Conservation (phyloP, 2,797 vertebrate species). For the Pseudomugil tenellus region DNA sequence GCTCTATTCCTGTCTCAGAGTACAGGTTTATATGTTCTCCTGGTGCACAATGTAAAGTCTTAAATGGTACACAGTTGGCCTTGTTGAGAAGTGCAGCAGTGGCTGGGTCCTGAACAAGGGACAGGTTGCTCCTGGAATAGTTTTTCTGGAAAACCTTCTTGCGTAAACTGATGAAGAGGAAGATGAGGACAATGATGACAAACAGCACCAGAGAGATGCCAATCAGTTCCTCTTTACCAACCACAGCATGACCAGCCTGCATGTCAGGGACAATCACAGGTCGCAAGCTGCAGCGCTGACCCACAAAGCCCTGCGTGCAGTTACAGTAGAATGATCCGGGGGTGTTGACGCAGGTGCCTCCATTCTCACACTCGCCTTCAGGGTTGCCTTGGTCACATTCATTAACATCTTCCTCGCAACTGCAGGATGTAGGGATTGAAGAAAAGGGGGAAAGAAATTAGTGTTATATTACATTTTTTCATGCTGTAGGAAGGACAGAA, state of each 20-base stretch:
- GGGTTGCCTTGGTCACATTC: slow-evolving; percentile 87
- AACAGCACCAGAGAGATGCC: slow-evolving; percentile 93
- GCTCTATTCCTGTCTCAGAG: slow-evolving; percentile 84
- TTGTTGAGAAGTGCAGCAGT: slow-evolving; percentile 94
- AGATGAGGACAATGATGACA: slow-evolving; percentile 88
- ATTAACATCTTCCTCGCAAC: slow-evolving; percentile 94
- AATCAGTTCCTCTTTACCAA: slow-evolving; percentile 96
- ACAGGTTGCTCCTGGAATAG: slow-evolving; percentile 94
- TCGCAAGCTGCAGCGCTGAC: slow-evolving; percentile 89
- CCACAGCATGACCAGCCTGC: slow-evolving; percentile 92
- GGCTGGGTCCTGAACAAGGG: slow-evolving; percentile 93
- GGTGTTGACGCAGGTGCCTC: slow-evolving; percentile 91
- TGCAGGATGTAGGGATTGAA: slow-evolving; percentile 56
- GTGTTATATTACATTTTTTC: not conserved
- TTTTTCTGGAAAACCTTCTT: slow-evolving; percentile 97
- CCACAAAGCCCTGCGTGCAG: slow-evolving; percentile 92
- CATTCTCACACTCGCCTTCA: slow-evolving; percentile 92
- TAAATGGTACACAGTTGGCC: slow-evolving; percentile 92
- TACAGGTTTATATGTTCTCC: slow-evolving; percentile 92
- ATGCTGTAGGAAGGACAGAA: not conserved
- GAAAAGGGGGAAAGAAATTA: not conserved
- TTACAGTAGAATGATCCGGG: slow-evolving; percentile 96
- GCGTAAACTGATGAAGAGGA: slow-evolving; percentile 92
- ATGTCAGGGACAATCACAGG: slow-evolving; percentile 96
- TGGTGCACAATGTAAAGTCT: slow-evolving; percentile 83